A percentile compares a stretch with the other conserved stretches of the same genome.
These are phyloP conservation scores for Cataglyphis cursor DNA, from an alignment of 2,888 invertebrate genomes.

Conservation along the genomic window DNA sequence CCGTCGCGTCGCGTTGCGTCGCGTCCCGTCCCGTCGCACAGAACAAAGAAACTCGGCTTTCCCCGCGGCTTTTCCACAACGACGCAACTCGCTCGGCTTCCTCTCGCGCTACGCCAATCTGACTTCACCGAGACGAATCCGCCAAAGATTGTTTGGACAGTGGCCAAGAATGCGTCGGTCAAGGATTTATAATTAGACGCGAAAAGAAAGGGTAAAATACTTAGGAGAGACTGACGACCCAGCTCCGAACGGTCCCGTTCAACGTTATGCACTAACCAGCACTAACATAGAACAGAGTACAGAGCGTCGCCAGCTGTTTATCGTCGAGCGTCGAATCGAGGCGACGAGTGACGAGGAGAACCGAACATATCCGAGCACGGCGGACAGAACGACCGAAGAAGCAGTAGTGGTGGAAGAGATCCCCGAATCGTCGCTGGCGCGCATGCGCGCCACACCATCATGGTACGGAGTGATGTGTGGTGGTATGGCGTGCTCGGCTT, in stretches of 20 bases:
- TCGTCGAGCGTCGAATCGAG: slow-evolving; percentile 65
- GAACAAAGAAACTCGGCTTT: slow-evolving; percentile 82
- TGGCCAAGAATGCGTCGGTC: slow-evolving; percentile 46
- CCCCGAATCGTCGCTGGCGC: slow-evolving; percentile 65
- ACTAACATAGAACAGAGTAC: too few relatives aligned
- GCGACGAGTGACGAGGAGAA: not conserved
- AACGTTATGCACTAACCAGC: slow-evolving; percentile 80
- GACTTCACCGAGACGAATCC: slow-evolving; percentile 41
- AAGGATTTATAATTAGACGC: slow-evolving; percentile 21
- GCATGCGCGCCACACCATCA: not conserved
- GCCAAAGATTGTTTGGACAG: slow-evolving; percentile 42
- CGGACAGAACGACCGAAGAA: slow-evolving; percentile 75
- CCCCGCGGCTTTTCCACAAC: slow-evolving; percentile 62
- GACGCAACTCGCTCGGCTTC: slow-evolving; percentile 1
- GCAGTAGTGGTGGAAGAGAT: slow-evolving; percentile 58
- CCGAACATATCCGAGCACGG: slow-evolving; percentile 70
- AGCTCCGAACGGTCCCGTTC: slow-evolving; percentile 74
- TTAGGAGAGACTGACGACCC: slow-evolving; percentile 58
- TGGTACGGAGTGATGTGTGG: too few relatives aligned
- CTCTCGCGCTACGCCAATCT: slow-evolving; percentile 22
- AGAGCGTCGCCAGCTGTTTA: slow-evolving; percentile 83
- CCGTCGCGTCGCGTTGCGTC: not conserved
- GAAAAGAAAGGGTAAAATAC: slow-evolving; percentile 9
- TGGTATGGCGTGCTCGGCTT: not conserved
- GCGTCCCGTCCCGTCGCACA: slow-evolving; percentile 32